Evolutionary conservation across 2,797 vertebrate species (phyloP).

Genomic region (Darevskia mixta): DNA sequence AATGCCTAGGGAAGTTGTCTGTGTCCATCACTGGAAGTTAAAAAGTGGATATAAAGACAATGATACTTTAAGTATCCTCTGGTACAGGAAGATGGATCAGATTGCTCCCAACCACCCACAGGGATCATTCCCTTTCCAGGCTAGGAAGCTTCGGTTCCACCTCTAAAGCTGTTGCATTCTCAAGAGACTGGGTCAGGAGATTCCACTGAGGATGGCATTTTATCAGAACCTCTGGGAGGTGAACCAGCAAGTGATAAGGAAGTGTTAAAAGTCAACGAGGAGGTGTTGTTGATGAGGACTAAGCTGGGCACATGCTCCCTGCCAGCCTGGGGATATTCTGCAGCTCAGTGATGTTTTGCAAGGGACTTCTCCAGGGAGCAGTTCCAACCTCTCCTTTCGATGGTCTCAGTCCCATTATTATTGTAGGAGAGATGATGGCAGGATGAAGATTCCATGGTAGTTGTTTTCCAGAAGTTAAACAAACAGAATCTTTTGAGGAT

Average conservation of each 20-base stretch:
- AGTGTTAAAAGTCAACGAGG: slow-evolving; percentile 79
- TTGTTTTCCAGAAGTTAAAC: not conserved
- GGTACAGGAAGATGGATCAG: not conserved
- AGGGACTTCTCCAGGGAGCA: slow-evolving; percentile 24
- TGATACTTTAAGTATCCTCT: not conserved
- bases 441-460: not conserved
- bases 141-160: slow-evolving; percentile 9
- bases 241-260: slow-evolving; percentile 69
- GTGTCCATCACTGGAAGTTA: not conserved
- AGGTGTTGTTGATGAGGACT: slow-evolving; percentile 73
- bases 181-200: slow-evolving; percentile 49
- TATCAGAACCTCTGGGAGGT: slow-evolving; percentile 64
- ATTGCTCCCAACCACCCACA: not conserved
- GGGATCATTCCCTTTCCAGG: not conserved
- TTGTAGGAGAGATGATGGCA: not conserved
- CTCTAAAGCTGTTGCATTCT: slow-evolving; percentile 40
- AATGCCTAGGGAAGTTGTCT: not conserved
- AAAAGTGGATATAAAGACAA: not conserved
- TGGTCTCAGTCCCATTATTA: not conserved
- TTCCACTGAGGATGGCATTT: slow-evolving; percentile 66
- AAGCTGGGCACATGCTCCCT: slow-evolving; percentile 52
- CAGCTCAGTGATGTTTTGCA: slow-evolving; percentile 48
- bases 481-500: not conserved
- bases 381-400: not conserved
- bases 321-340: slow-evolving; percentile 38